Base-by-base conservation (phyloP, 2,888 invertebrate genomes). In the Lasius fuliginosus region DNA sequence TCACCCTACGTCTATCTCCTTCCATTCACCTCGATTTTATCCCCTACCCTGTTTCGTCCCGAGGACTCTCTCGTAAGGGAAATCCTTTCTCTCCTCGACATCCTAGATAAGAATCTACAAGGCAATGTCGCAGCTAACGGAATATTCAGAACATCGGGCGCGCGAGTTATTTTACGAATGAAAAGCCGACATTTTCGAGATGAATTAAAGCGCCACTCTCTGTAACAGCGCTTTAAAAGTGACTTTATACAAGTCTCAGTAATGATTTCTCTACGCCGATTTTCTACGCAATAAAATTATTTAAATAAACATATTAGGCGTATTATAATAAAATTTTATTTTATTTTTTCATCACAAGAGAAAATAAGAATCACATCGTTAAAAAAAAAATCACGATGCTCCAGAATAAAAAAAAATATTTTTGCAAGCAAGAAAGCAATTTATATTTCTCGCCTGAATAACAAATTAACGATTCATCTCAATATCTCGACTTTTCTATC, bases 21-120 rank as follows among this genome's bases (percentile, higher is more conserved):
- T 46, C 42, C 71, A 46, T 85, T 2, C 27, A 33, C 9, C 36
- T 81, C 73, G 15, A 68, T 79, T n/a, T 53, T 71, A 67, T 86
- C 65, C 84, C 90, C 92, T 93, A 93, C 93, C 93, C 93, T 93
- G 93, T 93, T 92, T 93, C 90, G 93, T 93, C 93, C 92, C 92
- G 88, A 90, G 90, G 92, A 93, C 91, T 91, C 79, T 85, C 71
- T 68, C 79, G 53, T 86, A 84, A 82, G 84, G 85, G 85, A 86
- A 89, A 90, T 85, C 86, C 84, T 87, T 86, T 85, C 84, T 82
- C 83, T 79, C 77, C 68, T 79, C 83, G 36, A 69, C 85, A 71
- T 86, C 85, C 76, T 85, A 85, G 90, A 90, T 90, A 90, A 85
- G 85, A 87, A 90, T 90, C 90, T 84, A 86, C 89, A 85, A 89